These are phyloP conservation scores for Plutomurus gul DNA, from an alignment of 1,140 invertebrate genomes.

Conservation along the genomic window DNA sequence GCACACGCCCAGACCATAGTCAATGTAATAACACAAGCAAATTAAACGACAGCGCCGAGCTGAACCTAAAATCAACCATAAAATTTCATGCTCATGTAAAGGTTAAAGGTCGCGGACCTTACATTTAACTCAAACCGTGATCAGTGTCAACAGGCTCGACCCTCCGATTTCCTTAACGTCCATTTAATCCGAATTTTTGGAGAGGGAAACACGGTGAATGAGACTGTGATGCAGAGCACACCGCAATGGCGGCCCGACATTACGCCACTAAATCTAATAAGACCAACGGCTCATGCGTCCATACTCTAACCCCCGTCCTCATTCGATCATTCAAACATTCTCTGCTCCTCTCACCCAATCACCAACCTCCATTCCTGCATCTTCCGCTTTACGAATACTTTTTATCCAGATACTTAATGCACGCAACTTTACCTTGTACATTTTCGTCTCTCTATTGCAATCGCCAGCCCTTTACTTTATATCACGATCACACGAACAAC, in stretches of 20 bases:
- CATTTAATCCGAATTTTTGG: conserved; percentile 23
- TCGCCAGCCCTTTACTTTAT: too few relatives aligned
- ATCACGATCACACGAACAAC: too few relatives aligned
- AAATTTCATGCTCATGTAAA: conserved; percentile 24
- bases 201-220: conserved; percentile 29
- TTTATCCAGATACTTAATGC: conserved; percentile 5
- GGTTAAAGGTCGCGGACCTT: conserved; percentile 13
- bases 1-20: conserved; percentile 20
- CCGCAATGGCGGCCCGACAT: conserved; percentile 39
- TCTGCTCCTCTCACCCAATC: conserved; percentile 5
- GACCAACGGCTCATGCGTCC: conserved; percentile 19
- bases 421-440: not conserved
- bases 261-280: conserved; percentile 32
- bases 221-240: conserved; percentile 35
- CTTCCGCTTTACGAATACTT: conserved; percentile 15
- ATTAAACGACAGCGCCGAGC: conserved; percentile 19
- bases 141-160: not conserved
- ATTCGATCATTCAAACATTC: conserved; percentile 24
- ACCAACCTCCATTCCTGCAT: not conserved
- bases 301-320: not conserved
- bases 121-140: not conserved
- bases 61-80: conserved; percentile 17
- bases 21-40: conserved; percentile 7
- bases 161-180: not conserved
- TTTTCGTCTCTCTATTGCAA: too few relatives aligned